These are phyloP conservation scores for Tragelaphus imberbis DNA, from an alignment of 2,113 vertebrate species.

Conservation along the genomic window DNA sequence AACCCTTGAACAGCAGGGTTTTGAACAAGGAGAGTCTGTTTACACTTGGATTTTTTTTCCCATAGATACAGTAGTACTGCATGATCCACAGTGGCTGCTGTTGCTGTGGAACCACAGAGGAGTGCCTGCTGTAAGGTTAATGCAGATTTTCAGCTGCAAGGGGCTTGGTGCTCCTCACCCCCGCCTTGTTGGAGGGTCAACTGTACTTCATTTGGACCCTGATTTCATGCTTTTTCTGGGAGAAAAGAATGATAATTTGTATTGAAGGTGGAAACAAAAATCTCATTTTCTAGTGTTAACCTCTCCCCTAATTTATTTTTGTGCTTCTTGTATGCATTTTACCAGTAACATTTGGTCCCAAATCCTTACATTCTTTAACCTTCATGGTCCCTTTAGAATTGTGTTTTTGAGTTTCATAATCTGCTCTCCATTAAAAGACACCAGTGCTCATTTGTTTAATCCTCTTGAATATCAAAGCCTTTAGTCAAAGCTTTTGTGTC, in stretches of 20 bases:
- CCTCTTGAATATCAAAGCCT: constrained; percentile 33
- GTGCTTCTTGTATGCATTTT: neutral
- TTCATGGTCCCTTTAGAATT: constrained; percentile 16
- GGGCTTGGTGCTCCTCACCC: neutral
- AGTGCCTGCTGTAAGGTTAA: neutral
- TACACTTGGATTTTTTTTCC: neutral
- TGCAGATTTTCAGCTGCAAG: neutral
- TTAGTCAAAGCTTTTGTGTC: neutral
- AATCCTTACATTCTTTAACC: neutral
- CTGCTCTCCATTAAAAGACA: neutral
- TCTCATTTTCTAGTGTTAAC: constrained; percentile 1
- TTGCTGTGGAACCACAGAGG: neutral
- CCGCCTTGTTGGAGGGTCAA: neutral
- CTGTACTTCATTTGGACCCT: neutral
- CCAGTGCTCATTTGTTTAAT: constrained; percentile 31
- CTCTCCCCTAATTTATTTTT: constrained; percentile 14
- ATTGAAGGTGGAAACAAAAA: neutral
- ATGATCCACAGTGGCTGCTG: neutral
- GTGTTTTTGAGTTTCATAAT: constrained; percentile 17
- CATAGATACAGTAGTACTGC: neutral
- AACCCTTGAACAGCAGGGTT: neutral
- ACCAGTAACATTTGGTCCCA: neutral
- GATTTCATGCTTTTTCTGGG: neutral
- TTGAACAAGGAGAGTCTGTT: neutral
- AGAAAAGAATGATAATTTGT: neutral